Evolutionary conservation across 2,888 invertebrate genomes (phyloP), one percentile per base, ranked within the genome.

Genomic region (Leucoma salicis): DNA sequence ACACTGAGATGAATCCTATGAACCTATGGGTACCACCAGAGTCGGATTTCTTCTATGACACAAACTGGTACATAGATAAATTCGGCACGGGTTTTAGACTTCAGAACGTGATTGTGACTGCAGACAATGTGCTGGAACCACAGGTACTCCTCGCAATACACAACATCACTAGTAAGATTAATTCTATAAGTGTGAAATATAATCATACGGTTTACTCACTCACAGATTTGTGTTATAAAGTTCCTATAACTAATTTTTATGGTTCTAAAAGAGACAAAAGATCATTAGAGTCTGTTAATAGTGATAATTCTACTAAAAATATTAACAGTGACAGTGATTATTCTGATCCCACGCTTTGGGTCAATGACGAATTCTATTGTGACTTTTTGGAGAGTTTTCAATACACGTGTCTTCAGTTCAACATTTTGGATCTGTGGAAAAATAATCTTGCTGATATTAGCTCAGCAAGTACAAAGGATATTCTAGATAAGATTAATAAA

Each of bases 1-100:
- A 92, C 46, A 92, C 93, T 71, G 95, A 95, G 79, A 94, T 93
- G 66, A 93, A 94, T 78, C 95, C 95, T 0, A 78, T 95, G 63
- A 93, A 93, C 63, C 78, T 95, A 54, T 95, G 95, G 95, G 93
- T 95, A 14, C 94, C 95, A 8, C 92, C 92, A 29, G 91, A 94
- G 29, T 94, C 94, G 0, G 91, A 93, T 46, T 95, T 94, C 69
- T 90, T 91, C 28, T 73, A 79, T 52, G 93, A 95, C 57, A 93
- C 95, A 3, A 91, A 94, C 62, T 95, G 95, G 94, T 89, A 94
- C 43, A 91, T 94, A 69, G 78, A 91, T 12, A 92, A 91, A 46
- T 93, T 94, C 74, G 91, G 92, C 43, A 91, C 91, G 36, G 93
- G 92, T 7, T 91, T 92, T 63, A 88, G 94, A 49, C 70, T 91